These are phyloP conservation scores for Epistrophella euchroma DNA, from an alignment of 2,888 invertebrate species.

Conservation along the genomic window DNA sequence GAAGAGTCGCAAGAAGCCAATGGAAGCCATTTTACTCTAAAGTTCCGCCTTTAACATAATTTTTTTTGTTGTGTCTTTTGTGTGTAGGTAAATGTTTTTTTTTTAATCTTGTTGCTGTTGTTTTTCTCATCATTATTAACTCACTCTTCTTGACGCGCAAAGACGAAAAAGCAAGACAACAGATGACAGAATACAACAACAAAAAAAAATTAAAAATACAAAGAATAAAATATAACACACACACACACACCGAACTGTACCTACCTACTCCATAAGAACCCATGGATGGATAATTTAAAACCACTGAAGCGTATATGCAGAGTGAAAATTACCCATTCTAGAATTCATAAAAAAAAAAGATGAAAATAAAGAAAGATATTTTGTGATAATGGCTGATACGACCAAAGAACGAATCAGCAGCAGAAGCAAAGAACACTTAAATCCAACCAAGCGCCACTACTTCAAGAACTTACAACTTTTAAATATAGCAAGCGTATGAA, in stretches of 20 bases:
- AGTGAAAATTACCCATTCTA: conserved; percentile 72
- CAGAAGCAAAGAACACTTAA: conserved; percentile 24
- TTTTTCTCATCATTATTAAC: conserved; percentile 73
- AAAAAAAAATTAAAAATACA: conserved; percentile 11
- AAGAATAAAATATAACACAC: conserved; percentile 12
- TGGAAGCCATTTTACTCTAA: conserved; percentile 73
- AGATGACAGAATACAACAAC: conserved; percentile 63
- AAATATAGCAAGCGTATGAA: conserved; percentile 1
- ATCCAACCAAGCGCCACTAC: conserved; percentile 37
- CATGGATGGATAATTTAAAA: conserved; percentile 71
- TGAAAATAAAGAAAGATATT: conserved; percentile 36
- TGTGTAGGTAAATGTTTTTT: conserved; percentile 31
- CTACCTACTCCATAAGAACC: conserved; percentile 31
- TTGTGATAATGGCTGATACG: conserved; percentile 71
- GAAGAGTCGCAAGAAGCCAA: conserved; percentile 68
- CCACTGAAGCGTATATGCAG: conserved; percentile 75
- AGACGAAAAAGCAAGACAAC: conserved; percentile 73
- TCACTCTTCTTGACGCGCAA: conserved; percentile 69
- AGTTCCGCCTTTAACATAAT: conserved; percentile 68
- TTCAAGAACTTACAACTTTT: conserved; percentile 33
- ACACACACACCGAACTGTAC: neutral
- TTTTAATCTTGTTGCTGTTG: conserved; percentile 26
- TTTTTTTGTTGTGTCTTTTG: conserved; percentile 37
- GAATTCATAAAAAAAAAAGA: conserved; percentile 31
- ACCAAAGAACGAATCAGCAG: conserved; percentile 67